Conservation (phyloP, 2,797 vertebrate species). For the Discoglossus pictus region DNA sequence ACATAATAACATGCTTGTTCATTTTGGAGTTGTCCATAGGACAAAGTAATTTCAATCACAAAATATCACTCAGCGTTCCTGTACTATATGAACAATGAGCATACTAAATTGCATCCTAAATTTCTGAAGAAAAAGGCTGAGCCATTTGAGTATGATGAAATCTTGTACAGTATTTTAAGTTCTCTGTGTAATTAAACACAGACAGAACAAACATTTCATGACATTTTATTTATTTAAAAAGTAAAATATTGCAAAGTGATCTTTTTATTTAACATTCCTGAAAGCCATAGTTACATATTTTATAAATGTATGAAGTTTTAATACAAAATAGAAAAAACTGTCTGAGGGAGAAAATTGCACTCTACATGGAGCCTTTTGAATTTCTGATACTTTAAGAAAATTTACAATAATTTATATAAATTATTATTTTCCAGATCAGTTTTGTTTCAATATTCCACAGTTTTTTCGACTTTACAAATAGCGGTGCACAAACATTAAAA, state of each 20-base stretch:
- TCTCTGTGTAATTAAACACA: too few relatives aligned
- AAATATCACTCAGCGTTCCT: too few relatives aligned
- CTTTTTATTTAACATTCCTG: conserved; percentile 94
- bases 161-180: too few relatives aligned
- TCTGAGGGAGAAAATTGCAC: conserved; percentile 69
- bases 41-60: too few relatives aligned
- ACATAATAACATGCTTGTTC: too few relatives aligned
- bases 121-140: too few relatives aligned
- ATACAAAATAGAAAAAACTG: conserved; percentile 80
- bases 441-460: conserved; percentile 64
- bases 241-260: conserved; percentile 74
- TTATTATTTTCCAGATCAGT: conserved; percentile 76
- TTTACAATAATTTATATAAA: conserved; percentile 87
- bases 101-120: too few relatives aligned
- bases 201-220: too few relatives aligned
- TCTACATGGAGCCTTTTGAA: conserved; percentile 69
- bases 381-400: conserved; percentile 74
- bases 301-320: conserved; percentile 83
- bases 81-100: too few relatives aligned
- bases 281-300: conserved; percentile 84
- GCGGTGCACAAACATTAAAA: conserved; percentile 64
- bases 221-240: conserved; percentile 54
- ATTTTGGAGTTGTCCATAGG: too few relatives aligned
- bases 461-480: conserved; percentile 68
- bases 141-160: too few relatives aligned